Evolutionary conservation across 2,113 vertebrate genomes (phyloP).

Genomic region (Laticauda colubrina): DNA sequence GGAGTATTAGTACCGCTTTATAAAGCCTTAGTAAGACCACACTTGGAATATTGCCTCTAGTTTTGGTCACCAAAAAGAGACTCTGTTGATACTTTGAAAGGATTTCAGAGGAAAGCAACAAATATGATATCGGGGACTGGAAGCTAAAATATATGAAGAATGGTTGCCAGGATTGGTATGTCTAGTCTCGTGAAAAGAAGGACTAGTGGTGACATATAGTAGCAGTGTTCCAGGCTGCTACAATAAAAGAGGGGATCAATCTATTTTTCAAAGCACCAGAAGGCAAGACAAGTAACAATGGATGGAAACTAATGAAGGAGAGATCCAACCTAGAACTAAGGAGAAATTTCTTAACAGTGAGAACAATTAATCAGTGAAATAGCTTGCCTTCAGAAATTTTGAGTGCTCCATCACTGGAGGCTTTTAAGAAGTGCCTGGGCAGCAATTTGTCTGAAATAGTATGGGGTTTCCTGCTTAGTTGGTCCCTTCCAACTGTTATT

Average conservation of each 20-base stretch:
- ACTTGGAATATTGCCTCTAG: not conserved
- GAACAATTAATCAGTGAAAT: not conserved
- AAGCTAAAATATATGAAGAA: not conserved
- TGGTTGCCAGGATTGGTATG: not conserved
- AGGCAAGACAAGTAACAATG: not conserved
- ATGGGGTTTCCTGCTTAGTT: not conserved
- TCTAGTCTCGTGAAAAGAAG: not conserved
- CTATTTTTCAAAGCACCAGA: not conserved
- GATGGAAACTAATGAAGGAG: not conserved
- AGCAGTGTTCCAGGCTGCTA: not conserved
- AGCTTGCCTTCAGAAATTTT: not conserved
- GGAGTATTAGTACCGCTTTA: not conserved
- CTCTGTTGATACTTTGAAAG: not conserved
- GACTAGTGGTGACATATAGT: not conserved
- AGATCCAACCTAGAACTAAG: no score
- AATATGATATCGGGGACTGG: not conserved
- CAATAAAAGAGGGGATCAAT: not conserved
- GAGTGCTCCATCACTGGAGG: not conserved
- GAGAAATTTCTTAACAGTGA: not conserved
- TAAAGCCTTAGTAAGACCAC: not conserved
- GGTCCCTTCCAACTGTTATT: not conserved
- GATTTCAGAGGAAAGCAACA: not conserved
- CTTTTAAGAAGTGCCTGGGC: not conserved
- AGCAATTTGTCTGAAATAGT: not conserved
- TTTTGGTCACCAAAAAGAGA: not conserved